Conservation (phyloP, 2,888 invertebrate species). For the Rutpela maculata region DNA sequence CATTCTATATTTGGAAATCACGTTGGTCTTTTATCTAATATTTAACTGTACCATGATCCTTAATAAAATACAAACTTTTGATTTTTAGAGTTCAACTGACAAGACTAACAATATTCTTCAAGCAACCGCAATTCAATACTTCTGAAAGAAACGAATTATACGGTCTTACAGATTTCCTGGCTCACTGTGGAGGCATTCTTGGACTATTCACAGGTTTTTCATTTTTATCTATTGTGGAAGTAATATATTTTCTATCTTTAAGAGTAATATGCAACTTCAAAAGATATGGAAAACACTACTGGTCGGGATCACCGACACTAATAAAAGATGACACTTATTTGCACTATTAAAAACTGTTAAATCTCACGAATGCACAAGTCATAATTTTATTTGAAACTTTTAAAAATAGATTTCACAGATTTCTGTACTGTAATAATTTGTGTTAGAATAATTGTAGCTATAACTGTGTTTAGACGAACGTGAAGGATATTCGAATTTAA, state of each 20-base stretch:
- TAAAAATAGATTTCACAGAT: too few relatives aligned
- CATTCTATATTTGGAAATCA: too few relatives aligned
- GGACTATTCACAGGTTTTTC: constrained; percentile 73
- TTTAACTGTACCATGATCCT: too few relatives aligned
- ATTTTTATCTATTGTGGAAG: constrained; percentile 73
- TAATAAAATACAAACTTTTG: neutral
- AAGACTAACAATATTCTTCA: constrained; percentile 81
- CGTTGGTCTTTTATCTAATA: too few relatives aligned
- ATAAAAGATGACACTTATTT: neutral
- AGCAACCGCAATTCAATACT: constrained; percentile 82
- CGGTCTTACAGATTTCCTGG: constrained; percentile 82
- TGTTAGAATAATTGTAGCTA: too few relatives aligned
- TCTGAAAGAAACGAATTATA: constrained; percentile 82
- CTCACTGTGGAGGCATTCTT: constrained; percentile 82
- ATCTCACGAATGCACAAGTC: too few relatives aligned
- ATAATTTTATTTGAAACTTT: too few relatives aligned
- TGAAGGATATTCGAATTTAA: too few relatives aligned
- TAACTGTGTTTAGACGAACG: too few relatives aligned
- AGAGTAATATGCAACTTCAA: constrained; percentile 64
- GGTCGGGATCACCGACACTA: constrained; percentile 53
- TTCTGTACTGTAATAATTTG: too few relatives aligned
- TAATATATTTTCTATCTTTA: constrained; percentile 75
- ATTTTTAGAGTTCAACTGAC: constrained; percentile 71
- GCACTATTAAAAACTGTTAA: neutral
- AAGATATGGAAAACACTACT: constrained; percentile 57